A percentile compares a stretch with the other conserved stretches of the same genome.
Evolutionary conservation across 2,113 vertebrate genomes (phyloP).

Genomic region (Ranitomeya imitator): DNA sequence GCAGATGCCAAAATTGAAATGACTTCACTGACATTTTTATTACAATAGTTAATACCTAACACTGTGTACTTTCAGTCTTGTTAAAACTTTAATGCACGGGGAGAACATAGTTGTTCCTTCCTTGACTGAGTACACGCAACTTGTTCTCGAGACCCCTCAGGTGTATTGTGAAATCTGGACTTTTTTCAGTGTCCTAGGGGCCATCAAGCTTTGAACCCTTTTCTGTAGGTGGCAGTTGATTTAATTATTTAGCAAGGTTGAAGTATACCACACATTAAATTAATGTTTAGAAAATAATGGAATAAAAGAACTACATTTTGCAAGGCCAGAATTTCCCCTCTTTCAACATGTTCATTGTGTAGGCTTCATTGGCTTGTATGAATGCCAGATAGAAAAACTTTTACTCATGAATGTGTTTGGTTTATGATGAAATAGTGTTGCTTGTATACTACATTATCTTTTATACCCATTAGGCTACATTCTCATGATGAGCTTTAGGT

Average conservation of each 20-base stretch:
- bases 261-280: slow-evolving; percentile 37
- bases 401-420: neutral
- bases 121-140: neutral
- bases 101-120: neutral
- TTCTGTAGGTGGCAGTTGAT: slow-evolving; percentile 5
- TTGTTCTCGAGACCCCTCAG: slow-evolving; percentile 26
- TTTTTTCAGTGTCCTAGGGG: slow-evolving; percentile 23
- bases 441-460: neutral
- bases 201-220: slow-evolving; percentile 7
- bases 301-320: slow-evolving; percentile 19
- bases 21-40: neutral
- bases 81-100: neutral
- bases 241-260: slow-evolving; percentile 13
- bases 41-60: neutral
- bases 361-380: neutral
- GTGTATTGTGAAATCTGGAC: slow-evolving; percentile 42
- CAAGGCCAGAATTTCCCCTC: slow-evolving; percentile 43
- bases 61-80: neutral
- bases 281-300: slow-evolving; percentile 10
- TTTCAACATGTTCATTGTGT: slow-evolving; percentile 27
- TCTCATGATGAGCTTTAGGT: too few relatives aligned
- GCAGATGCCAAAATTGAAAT: neutral
- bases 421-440: neutral
- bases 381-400: neutral
- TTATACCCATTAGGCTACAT: slow-evolving; percentile 40